Evolutionary conservation across 2,888 invertebrate species (phyloP).

Genomic region (Pediacus dermestoides): DNA sequence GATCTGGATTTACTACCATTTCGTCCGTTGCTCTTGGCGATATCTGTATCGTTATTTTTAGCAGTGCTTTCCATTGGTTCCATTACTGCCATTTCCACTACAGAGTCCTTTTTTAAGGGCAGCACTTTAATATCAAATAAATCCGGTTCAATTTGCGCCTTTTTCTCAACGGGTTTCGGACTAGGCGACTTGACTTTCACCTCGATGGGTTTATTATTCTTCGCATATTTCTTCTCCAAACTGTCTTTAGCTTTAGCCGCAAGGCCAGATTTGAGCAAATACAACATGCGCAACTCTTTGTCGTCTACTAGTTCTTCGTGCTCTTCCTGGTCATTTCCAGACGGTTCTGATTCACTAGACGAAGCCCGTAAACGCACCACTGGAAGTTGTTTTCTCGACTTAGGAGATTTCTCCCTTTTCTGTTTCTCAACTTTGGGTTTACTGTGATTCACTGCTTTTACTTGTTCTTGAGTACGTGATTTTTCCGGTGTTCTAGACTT

Average conservation of each 20-base stretch:
- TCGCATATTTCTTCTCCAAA: conserved; percentile 57
- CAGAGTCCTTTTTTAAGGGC: conserved; percentile 34
- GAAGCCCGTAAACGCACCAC: conserved; percentile 54
- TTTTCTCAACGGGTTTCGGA: conserved; percentile 20
- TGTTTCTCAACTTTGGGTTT: conserved; percentile 6
- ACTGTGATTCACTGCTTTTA: conserved; percentile 14
- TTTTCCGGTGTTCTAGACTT: conserved; percentile 17
- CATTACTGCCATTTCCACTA: conserved; percentile 19
- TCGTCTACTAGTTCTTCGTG: conserved; percentile 61
- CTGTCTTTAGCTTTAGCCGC: conserved; percentile 71
- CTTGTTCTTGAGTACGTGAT: conserved; percentile 15
- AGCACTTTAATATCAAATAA: conserved; percentile 44
- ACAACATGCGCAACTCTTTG: conserved; percentile 65
- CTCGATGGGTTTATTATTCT: conserved; percentile 18
- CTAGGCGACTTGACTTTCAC: conserved; percentile 20
- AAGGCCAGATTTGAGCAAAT: conserved; percentile 61
- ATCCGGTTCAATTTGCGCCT: conserved; percentile 37
- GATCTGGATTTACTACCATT: conserved; percentile 35
- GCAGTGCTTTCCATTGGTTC: conserved; percentile 21
- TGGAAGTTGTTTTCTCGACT: conserved; percentile 47
- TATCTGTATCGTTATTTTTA: conserved; percentile 34
- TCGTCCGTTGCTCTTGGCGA: conserved; percentile 23
- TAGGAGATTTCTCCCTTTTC: conserved; percentile 8
- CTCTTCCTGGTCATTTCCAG: conserved; percentile 45
- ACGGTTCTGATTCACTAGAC: conserved; percentile 58